These are phyloP conservation scores for Cathartes aura DNA, from an alignment of 2,113 vertebrate genomes.

Conservation along the genomic window DNA sequence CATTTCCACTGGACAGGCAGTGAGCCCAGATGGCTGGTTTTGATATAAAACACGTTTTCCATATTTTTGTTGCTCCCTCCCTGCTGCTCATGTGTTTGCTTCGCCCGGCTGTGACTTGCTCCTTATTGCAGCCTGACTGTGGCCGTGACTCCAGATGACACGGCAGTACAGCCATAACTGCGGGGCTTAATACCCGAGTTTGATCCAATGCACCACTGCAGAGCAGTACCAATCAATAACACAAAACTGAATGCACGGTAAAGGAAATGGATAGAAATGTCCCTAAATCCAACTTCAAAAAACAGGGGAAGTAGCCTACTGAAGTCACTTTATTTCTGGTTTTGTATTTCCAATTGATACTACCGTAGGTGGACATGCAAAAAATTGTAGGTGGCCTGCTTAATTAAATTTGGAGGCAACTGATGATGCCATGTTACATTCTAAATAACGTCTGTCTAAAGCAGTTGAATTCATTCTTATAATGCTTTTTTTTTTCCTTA, in stretches of 20 bases:
- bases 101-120: neutral
- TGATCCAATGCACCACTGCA: neutral
- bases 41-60: slow-evolving; percentile 31
- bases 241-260: neutral
- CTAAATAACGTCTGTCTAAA: slow-evolving; percentile 3
- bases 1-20: slow-evolving; percentile 31
- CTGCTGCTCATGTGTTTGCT: neutral
- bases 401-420: slow-evolving; percentile 5
- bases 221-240: neutral
- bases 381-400: slow-evolving; percentile 18
- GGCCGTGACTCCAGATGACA: rapidly evolving
- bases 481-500: neutral
- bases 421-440: neutral
- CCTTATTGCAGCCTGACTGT: neutral
- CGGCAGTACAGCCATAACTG: neutral
- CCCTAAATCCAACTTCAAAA: neutral
- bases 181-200: rapidly evolving
- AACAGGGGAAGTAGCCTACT: neutral
- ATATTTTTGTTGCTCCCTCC: neutral
- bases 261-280: neutral
- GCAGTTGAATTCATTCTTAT: slow-evolving; percentile 4
- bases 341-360: neutral
- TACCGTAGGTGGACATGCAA: neutral
- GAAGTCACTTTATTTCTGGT: neutral
- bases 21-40: slow-evolving; percentile 7